Conservation (phyloP, 2,797 vertebrate species). For the Erpetoichthys calabaricus region DNA sequence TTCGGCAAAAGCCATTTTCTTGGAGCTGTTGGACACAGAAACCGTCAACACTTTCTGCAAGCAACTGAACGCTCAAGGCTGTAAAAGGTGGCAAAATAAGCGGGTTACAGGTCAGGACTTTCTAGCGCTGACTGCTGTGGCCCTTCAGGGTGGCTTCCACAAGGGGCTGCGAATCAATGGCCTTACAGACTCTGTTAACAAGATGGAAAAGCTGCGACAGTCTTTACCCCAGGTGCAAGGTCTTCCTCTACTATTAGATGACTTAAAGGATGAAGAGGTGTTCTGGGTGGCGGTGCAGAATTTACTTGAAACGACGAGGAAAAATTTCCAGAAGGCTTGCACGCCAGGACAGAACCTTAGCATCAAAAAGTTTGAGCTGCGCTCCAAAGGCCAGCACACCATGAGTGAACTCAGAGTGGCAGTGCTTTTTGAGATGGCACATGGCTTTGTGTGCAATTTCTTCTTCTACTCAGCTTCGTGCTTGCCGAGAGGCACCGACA, state of each 20-base stretch:
- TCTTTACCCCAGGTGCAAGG: slow-evolving; percentile 36
- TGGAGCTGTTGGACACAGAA: slow-evolving; percentile 32
- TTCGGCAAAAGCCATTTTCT: slow-evolving; percentile 31
- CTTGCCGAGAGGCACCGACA: slow-evolving; percentile 29
- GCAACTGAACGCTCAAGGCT: slow-evolving; percentile 15
- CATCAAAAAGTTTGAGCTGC: slow-evolving; percentile 41
- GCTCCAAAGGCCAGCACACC: slow-evolving; percentile 15
- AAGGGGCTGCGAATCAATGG: slow-evolving; percentile 15
- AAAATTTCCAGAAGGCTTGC: slow-evolving; percentile 29
- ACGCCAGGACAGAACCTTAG: slow-evolving; percentile 29
- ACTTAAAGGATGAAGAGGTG: slow-evolving; percentile 22
- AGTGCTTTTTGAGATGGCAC: slow-evolving; percentile 34
- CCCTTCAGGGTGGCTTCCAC: slow-evolving; percentile 35
- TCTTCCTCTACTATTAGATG: slow-evolving; percentile 27
- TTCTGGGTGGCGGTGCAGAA: slow-evolving; percentile 34
- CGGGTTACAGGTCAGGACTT: slow-evolving; percentile 31
- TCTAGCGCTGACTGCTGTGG: slow-evolving; percentile 33
- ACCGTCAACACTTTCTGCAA: slow-evolving; percentile 29
- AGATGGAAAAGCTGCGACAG: slow-evolving; percentile 31
- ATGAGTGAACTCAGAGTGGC: slow-evolving; percentile 28
- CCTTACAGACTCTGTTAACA: slow-evolving; percentile 14
- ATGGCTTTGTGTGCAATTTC: slow-evolving; percentile 45
- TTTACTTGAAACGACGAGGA: slow-evolving; percentile 30
- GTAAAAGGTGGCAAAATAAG: slow-evolving; percentile 19
- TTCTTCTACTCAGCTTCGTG: slow-evolving; percentile 32